Conservation (phyloP, 2,113 vertebrate genomes). For the Epinephelus cyanopodus region DNA sequence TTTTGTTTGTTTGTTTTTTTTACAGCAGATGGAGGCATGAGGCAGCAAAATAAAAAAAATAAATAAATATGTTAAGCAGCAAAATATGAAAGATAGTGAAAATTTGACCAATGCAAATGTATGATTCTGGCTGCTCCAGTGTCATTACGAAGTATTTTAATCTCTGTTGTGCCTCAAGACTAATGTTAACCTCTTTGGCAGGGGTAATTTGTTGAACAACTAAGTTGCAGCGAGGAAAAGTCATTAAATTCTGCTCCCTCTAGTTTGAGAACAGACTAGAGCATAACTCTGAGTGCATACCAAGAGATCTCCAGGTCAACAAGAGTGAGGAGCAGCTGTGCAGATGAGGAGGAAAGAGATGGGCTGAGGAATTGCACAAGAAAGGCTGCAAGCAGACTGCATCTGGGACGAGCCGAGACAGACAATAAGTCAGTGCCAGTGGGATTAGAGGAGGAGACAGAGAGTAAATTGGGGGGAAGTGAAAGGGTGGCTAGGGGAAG, state of each 20-base stretch:
- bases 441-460: conserved; percentile 34
- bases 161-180: not conserved
- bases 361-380: conserved; percentile 11
- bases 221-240: not conserved
- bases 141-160: not conserved
- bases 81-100: too few relatives aligned
- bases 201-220: conserved; percentile 6
- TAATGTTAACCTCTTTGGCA: conserved; percentile 9
- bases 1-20: too few relatives aligned
- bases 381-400: conserved; percentile 1
- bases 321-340: conserved; percentile 7
- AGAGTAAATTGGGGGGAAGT: conserved; percentile 55
- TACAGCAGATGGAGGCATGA: too few relatives aligned
- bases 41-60: too few relatives aligned
- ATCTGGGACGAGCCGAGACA: conserved; percentile 28
- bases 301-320: not conserved
- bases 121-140: too few relatives aligned
- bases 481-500: conserved; percentile 28
- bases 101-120: too few relatives aligned
- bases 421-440: conserved; percentile 51
- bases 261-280: not conserved
- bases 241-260: not conserved
- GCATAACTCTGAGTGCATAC: not conserved
- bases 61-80: too few relatives aligned
- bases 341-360: not conserved